Conservation (phyloP, 2,888 invertebrate genomes). For the Erynnis tages region DNA sequence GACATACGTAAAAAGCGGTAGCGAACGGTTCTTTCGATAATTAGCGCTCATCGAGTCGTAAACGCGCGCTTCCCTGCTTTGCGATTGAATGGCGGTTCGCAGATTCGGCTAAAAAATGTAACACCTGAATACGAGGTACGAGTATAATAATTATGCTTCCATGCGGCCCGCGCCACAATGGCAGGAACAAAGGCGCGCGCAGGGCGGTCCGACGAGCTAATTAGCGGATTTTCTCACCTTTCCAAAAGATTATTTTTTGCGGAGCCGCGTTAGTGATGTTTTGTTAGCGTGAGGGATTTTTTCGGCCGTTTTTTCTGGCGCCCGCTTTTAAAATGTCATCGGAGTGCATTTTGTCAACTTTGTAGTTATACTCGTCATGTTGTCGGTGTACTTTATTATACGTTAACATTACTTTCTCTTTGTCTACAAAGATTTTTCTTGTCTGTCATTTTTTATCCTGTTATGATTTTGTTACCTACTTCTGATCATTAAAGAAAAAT, state of each 20-base stretch:
- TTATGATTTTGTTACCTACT: no score
- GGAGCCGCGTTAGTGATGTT: constrained; percentile 35
- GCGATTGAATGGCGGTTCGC: constrained; percentile 59
- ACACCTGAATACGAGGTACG: constrained; percentile 69
- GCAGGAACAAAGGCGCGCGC: constrained; percentile 51
- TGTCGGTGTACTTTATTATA: no score
- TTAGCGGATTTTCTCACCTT: constrained; percentile 79
- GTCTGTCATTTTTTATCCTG: no score
- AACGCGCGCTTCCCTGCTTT: constrained; percentile 60
- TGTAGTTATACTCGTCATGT: no score
- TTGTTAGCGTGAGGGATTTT: constrained; percentile 41
- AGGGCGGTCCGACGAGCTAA: constrained; percentile 63
- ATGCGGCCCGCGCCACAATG: constrained; percentile 58
- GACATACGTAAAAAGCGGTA: constrained; percentile 41
- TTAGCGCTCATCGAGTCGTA: constrained; percentile 67
- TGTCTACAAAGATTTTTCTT: no score
- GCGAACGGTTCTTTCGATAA: constrained; percentile 53
- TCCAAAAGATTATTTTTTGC: constrained; percentile 46
- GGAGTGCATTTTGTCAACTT: not conserved
- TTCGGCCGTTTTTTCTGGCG: constrained; percentile 36
- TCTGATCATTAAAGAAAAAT: no score
- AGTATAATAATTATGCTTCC: constrained; percentile 65
- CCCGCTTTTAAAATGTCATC: not conserved
- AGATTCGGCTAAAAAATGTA: constrained; percentile 60
- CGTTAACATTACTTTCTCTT: no score